Evolutionary conservation across 2,888 invertebrate genomes (phyloP).

Genomic region (Zonitis immaculata): DNA sequence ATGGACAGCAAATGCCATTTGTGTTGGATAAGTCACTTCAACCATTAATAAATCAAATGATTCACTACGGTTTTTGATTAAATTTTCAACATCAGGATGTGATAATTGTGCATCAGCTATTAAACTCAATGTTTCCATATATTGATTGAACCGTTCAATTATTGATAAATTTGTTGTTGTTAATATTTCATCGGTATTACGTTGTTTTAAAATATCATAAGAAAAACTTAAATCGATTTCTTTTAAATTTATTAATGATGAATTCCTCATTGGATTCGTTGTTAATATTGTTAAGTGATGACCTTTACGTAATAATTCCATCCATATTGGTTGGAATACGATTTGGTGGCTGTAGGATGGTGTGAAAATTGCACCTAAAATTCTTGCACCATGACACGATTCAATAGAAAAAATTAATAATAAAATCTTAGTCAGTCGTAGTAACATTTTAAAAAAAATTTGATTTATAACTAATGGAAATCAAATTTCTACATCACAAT

Average conservation of each 20-base stretch:
- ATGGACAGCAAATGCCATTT: slow-evolving; percentile 35
- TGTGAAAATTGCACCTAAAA: slow-evolving; percentile 29
- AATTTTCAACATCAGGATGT: slow-evolving; percentile 33
- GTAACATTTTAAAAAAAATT: no score
- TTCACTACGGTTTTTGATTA: slow-evolving; percentile 34
- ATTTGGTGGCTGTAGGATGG: slow-evolving; percentile 49
- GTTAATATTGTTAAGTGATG: slow-evolving; percentile 51
- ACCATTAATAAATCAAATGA: slow-evolving; percentile 41
- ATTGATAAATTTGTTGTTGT: slow-evolving; percentile 14
- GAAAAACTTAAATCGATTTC: slow-evolving; percentile 45
- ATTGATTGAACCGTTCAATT: slow-evolving; percentile 14
- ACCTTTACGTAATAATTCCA: slow-evolving; percentile 48
- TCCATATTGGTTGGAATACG: slow-evolving; percentile 47
- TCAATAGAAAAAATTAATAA: no score
- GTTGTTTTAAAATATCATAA: slow-evolving; percentile 31
- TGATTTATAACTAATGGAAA: no score
- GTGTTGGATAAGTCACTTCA: slow-evolving; percentile 34
- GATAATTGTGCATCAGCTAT: slow-evolving; percentile 23
- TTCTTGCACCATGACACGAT: slow-evolving; percentile 20
- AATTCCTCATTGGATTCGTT: slow-evolving; percentile 45
- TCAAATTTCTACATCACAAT: no score
- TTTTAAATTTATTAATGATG: slow-evolving; percentile 40
- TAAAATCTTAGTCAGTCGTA: neutral
- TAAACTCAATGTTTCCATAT: slow-evolving; percentile 20
- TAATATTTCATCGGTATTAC: slow-evolving; percentile 22